Base-by-base conservation (phyloP, 2,888 invertebrate species). In the Melikaiella ostensackeni region DNA sequence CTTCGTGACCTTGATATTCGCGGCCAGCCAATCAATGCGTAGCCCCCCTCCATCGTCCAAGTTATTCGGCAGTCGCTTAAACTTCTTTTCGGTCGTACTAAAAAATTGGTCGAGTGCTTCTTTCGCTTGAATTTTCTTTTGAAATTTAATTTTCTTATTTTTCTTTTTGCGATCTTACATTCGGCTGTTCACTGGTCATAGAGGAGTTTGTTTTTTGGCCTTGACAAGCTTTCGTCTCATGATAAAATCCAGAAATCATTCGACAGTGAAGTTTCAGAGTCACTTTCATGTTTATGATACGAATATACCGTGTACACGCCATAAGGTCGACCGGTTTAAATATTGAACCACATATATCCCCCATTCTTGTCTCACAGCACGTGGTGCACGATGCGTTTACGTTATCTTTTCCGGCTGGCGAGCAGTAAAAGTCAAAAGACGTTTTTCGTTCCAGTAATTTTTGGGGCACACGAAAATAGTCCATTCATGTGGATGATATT, bases 321-420 rank as follows among this genome's bases (percentile, higher is more conserved):
- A n/a, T 74, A 62, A 64, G 78, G 79, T 78, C 75, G 75, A 74
- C 38, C 38, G 75, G 64, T 76, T 80, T 62, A 76, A 82, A 78
- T 76, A 76, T 79, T 64, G 66, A 75, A 74, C 74, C 70, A 61
- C 66, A 76, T 77, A 77, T 66, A 38, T 74, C 38, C 16, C 30
- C 16, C 59, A 24, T 61, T 35, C 21, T 19, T 59, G 35, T 24
- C 21, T 57, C 38, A 21, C 59, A 75, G 75, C 79, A 80, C 79
- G 80, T 82, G 82, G 78, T 77, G 73, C 75, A 64, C 63, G 73
- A 74, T 64, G 57, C 75, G 78, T 81, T 80, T 81, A 81, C 74
- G 78, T 82, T 81, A 70, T 74, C 73, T 77, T 79, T 82, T 81
- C 80, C 80, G 79, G 81, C 79, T 78, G 77, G 73, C 50, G 64